Evolutionary conservation across 2,888 invertebrate genomes (phyloP).

Genomic region (Apodemia zela): DNA sequence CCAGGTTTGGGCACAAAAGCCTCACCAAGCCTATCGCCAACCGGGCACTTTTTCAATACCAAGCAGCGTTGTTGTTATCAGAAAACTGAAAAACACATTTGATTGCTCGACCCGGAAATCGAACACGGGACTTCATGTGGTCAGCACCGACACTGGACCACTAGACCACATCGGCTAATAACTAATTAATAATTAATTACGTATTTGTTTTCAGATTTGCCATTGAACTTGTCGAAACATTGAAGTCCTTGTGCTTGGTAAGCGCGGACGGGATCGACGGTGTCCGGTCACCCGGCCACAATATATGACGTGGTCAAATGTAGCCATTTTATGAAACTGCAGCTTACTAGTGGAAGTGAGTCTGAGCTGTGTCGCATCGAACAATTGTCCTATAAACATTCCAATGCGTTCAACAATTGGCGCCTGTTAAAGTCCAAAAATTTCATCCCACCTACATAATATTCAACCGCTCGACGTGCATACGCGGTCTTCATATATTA

Average conservation of each 20-base stretch:
- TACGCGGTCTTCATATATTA: constrained; percentile 18
- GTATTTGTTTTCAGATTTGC: constrained; percentile 87
- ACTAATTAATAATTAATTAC: no score
- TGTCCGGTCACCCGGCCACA: constrained; percentile 37
- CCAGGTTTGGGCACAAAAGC: no score
- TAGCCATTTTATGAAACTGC: neutral
- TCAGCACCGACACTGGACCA: no score
- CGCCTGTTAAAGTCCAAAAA: constrained; percentile 61
- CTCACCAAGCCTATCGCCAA: no score
- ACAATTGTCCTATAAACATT: constrained; percentile 52
- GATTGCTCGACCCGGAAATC: no score
- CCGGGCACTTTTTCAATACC: no score
- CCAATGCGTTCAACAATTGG: constrained; percentile 60
- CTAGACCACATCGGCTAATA: no score
- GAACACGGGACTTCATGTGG: no score
- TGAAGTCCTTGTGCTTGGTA: constrained; percentile 44
- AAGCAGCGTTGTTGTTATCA: no score
- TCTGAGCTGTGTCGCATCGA: constrained; percentile 13
- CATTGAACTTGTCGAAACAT: constrained; percentile 94
- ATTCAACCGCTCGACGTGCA: constrained; percentile 37
- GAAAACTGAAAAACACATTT: no score
- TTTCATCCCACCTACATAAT: constrained; percentile 65
- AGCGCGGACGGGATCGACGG: constrained; percentile 43
- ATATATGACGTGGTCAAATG: neutral
- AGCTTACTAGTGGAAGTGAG: constrained; percentile 9